Evolutionary conservation across 2,113 vertebrate genomes (phyloP), one percentile per base, ranked within the genome.

Genomic region (Osmerus mordax): DNA sequence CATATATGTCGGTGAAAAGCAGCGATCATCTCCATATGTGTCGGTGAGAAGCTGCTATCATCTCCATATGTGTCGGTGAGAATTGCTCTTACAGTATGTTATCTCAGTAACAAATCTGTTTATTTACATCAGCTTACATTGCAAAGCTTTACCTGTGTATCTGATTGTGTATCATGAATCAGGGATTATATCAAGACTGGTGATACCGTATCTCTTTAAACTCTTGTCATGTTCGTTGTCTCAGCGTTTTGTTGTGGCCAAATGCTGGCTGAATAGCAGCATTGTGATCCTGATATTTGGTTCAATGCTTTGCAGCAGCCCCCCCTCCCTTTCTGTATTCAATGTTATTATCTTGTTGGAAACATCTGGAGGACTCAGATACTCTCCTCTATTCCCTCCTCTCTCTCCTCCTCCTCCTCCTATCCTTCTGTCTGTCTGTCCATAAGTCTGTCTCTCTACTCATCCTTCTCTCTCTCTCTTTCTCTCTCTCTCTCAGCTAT

Each of bases 331-430:
- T 80, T 68, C 75, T 75, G 75, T 81, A 83, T 85, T 83, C 80
- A 84, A 80, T 78, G 81, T 82, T 83, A 88, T 89, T 88, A 87
- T 79, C 74, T 25, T 47, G 7, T 70, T 47, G 67, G 75, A 86
- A 87, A 85, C 81, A 86, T 83, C 78, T 80, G 80, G 67, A 73
- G 67, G 76, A 13, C 56, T 69, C 62, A 53, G 61, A 18, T 1
- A 36, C 15, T 65, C 16, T n/a, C 66, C 63, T 21, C 52, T 32
- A 9, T 19, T 25, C 68, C 55, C 28, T 56, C 60, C 66, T 74
- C 21, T 29, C 13, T 18, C 54, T 18, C 9, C 54, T 15, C 54
- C 9, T 55, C 14, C 14, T 55, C 9, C 5, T 55, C 13, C 18
- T 15, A 4, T 9, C 54, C 54, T 9, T 55, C 25, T 28, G 25